These are phyloP conservation scores for Bathynomus jamesi DNA, from an alignment of 1,140 invertebrate species.

Conservation along the genomic window DNA sequence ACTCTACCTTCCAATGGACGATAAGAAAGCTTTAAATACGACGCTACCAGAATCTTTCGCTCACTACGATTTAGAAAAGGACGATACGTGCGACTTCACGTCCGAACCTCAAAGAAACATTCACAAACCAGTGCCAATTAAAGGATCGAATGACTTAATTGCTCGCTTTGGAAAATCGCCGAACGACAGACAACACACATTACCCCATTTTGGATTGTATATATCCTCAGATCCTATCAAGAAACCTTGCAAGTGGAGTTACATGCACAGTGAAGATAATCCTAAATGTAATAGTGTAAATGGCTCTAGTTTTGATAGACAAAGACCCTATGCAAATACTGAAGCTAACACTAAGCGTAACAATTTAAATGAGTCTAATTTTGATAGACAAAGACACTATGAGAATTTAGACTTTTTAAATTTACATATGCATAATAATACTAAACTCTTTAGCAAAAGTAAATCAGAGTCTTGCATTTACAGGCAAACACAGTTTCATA, in stretches of 20 bases:
- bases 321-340: neutral
- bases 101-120: constrained; percentile 23
- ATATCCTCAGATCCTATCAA: constrained; percentile 17
- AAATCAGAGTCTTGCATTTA: neutral
- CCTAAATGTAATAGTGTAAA: neutral
- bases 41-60: constrained; percentile 13
- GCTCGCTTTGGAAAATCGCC: constrained; percentile 25
- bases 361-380: neutral
- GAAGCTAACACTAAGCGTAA: neutral
- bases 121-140: constrained; percentile 28
- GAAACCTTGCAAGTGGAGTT: constrained; percentile 12
- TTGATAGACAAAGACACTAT: neutral
- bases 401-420: neutral
- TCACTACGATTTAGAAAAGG: constrained; percentile 15
- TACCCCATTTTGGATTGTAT: constrained; percentile 17
- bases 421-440: neutral
- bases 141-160: constrained; percentile 16
- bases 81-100: constrained; percentile 19
- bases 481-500: constrained; percentile 7
- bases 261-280: neutral
- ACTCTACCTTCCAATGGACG: constrained; percentile 30
- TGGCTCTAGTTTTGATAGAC: neutral
- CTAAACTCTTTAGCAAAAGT: neutral
- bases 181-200: constrained; percentile 18
- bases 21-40: constrained; percentile 6